These are phyloP conservation scores for Deroplatys truncata DNA, from an alignment of 2,888 invertebrate genomes.

Conservation along the genomic window DNA sequence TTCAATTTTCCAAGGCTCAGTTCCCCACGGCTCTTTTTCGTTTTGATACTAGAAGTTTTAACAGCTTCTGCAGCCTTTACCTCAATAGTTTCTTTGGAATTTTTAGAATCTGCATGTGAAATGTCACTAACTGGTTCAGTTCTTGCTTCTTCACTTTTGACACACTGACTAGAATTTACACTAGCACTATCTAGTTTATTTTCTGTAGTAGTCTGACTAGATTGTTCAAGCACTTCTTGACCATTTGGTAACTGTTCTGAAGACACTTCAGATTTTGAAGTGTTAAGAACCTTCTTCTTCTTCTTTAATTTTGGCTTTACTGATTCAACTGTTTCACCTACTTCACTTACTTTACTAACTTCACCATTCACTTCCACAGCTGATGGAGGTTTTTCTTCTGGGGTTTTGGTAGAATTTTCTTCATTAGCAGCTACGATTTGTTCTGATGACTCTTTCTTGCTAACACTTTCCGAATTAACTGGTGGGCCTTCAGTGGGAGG, in stretches of 20 bases:
- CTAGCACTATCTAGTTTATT: neutral
- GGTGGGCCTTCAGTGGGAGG: slow-evolving; percentile 35
- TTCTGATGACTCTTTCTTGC: slow-evolving; percentile 37
- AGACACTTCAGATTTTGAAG: slow-evolving; percentile 21
- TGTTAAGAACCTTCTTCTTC: slow-evolving; percentile 22
- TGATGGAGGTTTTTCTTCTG: neutral
- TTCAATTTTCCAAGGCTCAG: slow-evolving; percentile 12
- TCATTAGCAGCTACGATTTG: neutral
- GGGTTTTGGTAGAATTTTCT: neutral
- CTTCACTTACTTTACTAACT: slow-evolving; percentile 20
- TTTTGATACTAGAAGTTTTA: slow-evolving; percentile 8
- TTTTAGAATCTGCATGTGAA: neutral
- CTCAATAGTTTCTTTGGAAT: neutral
- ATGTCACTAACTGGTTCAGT: neutral
- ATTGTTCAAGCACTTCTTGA: neutral
- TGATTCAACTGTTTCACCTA: slow-evolving; percentile 3
- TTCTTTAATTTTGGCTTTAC: slow-evolving; percentile 29
- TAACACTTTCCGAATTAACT: slow-evolving; percentile 37
- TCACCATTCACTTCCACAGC: neutral
- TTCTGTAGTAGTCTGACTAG: neutral
- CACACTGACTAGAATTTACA: neutral
- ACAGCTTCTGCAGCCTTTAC: neutral
- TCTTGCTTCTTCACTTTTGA: neutral
- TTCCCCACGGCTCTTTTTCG: slow-evolving; percentile 15
- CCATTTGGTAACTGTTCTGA: slow-evolving; percentile 21